Evolutionary conservation across 1,140 invertebrate species (phyloP).

Genomic region (Drosophila leontia): DNA sequence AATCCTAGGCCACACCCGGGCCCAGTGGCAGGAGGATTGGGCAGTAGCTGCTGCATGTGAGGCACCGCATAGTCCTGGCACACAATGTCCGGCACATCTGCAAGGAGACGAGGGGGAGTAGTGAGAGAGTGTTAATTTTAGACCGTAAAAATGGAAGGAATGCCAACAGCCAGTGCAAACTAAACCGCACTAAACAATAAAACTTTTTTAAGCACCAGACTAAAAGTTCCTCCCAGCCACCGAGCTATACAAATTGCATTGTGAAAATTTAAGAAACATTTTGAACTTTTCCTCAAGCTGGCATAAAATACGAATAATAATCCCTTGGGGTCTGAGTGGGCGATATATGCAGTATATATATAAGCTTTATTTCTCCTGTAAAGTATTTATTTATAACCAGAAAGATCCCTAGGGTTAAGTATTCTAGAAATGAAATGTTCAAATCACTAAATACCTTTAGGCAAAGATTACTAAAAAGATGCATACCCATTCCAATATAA

Average conservation of each 20-base stretch:
- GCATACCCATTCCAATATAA: no score
- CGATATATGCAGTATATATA: no score
- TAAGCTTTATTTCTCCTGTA: background rate
- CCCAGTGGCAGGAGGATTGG: constrained; percentile 53
- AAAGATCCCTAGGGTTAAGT: no score
- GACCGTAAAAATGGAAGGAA: constrained; percentile 50
- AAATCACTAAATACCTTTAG: no score
- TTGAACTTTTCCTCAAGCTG: background rate
- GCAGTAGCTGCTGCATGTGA: constrained; percentile 84
- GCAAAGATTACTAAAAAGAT: no score
- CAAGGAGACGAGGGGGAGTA: constrained; percentile 12
- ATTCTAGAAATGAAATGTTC: background rate
- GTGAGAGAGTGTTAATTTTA: constrained; percentile 61
- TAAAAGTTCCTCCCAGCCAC: constrained; percentile 4
- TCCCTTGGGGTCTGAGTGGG: background rate
- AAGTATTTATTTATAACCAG: background rate
- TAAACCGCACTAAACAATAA: constrained; percentile 39
- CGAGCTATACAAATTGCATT: constrained; percentile 17
- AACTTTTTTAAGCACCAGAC: constrained; percentile 22
- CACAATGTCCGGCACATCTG: constrained; percentile 87
- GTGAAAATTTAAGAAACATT: constrained; percentile 18
- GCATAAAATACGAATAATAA: constrained; percentile 13
- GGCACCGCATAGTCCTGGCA: constrained; percentile 87
- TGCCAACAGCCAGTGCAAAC: constrained; percentile 17
- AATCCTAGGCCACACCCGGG: constrained; percentile 31